phyloP scores from a whole-genome alignment of 37 sponge, comb jelly and placozoan species.

The Mnemiopsis leidyi region DNA sequence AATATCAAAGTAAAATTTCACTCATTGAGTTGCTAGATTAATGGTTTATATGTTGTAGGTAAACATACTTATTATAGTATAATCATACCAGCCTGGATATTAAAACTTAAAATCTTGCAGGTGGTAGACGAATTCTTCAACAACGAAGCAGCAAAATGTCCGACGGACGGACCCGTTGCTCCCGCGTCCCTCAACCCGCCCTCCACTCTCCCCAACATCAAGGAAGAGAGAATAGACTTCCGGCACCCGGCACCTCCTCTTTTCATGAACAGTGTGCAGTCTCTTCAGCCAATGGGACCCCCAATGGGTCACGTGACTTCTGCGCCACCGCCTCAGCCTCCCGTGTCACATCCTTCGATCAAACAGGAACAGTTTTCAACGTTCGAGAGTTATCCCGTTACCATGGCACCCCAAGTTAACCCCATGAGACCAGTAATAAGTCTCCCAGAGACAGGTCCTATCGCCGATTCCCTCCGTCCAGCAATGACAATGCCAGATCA shows the following conservation, averaged over 20 bases:
- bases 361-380: constrained; percentile 41
- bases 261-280: not conserved
- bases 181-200: not conserved
- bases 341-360: not conserved
- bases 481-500: not conserved
- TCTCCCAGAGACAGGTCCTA: constrained; percentile 9
- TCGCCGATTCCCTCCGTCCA: not conserved
- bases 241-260: not conserved
- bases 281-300: not conserved
- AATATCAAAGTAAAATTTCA: too few relatives aligned
- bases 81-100: too few relatives aligned
- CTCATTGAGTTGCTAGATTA: too few relatives aligned
- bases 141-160: constrained; percentile 33
- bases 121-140: constrained; percentile 64
- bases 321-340: not conserved
- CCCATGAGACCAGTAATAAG: constrained; percentile 22
- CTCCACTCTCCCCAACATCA: constrained; percentile 26
- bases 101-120: too few relatives aligned
- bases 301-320: not conserved
- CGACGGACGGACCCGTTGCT: not conserved
- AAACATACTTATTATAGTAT: too few relatives aligned
- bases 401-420: constrained; percentile 53
- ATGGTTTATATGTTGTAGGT: too few relatives aligned
- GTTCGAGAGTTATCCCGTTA: not conserved
- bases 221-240: constrained; percentile 53